Percentiles rank a stretch among this genome's conserved stretches.
Evolutionary conservation across 2,797 vertebrate genomes (phyloP).

Genomic region (Anabacerthia variegaticeps): DNA sequence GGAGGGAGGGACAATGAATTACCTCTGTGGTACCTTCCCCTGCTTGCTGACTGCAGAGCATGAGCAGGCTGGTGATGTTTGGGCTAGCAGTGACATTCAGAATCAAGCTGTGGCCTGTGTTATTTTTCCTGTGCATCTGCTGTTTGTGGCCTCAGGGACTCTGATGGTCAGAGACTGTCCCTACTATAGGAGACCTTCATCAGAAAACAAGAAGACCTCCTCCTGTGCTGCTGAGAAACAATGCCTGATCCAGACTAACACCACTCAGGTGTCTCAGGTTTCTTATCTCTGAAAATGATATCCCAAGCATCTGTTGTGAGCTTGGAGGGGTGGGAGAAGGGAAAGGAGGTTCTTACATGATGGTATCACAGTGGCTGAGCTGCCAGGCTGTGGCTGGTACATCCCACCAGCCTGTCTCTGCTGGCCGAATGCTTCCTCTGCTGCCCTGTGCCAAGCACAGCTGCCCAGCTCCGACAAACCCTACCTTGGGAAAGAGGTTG

Average conservation of each 20-base stretch:
- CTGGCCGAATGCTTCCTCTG: neutral
- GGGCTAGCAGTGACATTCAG: neutral
- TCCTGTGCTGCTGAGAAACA: neutral
- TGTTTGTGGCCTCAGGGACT: neutral
- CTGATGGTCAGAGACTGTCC: neutral
- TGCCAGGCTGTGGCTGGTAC: neutral
- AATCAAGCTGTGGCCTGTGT: neutral
- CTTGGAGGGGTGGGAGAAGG: neutral
- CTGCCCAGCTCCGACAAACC: neutral
- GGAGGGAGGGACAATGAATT: neutral
- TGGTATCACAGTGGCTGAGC: neutral
- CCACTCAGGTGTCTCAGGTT: neutral
- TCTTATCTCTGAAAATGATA: neutral
- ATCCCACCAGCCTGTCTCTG: fast-evolving
- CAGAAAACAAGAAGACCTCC: neutral
- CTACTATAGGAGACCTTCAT: neutral
- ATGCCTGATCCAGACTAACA: neutral
- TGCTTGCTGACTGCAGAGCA: neutral
- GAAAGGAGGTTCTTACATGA: neutral
- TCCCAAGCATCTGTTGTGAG: neutral
- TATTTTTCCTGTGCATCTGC: neutral
- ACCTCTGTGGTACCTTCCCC: neutral
- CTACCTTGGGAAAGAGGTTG: neutral
- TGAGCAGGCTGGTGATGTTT: neutral
- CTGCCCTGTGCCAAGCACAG: neutral